phyloP scores from a whole-genome alignment of 2,113 vertebrate species.

The Pycnonotus jocosus region DNA sequence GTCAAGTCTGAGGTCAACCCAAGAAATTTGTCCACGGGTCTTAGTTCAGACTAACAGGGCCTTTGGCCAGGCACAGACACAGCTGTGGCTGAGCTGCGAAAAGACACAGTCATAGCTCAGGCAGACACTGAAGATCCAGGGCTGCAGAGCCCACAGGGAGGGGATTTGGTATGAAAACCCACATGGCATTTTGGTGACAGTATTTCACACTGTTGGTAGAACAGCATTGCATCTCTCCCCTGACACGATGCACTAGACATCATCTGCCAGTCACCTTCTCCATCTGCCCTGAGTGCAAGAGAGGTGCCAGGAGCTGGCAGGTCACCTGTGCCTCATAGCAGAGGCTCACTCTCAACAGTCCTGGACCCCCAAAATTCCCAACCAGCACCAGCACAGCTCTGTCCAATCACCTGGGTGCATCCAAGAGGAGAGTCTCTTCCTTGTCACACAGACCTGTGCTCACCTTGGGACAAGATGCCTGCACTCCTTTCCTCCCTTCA shows the following conservation, averaged over 20 bases:
- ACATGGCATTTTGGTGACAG: neutral
- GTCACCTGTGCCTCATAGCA: neutral
- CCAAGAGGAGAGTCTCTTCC: neutral
- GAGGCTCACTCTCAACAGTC: neutral
- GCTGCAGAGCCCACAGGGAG: neutral
- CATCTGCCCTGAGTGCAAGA: neutral
- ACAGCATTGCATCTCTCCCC: neutral
- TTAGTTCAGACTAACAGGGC: rapidly evolving
- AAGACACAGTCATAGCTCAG: neutral
- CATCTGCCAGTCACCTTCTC: neutral
- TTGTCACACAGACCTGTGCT: neutral
- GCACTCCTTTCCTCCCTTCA: neutral
- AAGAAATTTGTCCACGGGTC: neutral
- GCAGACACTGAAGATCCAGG: neutral
- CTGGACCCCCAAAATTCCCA: neutral
- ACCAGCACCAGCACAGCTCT: neutral
- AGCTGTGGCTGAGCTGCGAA: neutral
- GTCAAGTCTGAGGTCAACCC: neutral
- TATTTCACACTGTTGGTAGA: neutral
- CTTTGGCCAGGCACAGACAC: neutral
- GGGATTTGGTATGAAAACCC: neutral
- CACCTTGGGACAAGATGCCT: neutral
- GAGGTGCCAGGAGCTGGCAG: neutral
- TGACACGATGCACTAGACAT: neutral
- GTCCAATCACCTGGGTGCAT: neutral